Evolutionary conservation across 1,140 invertebrate species (phyloP), one percentile per base, ranked within the genome.

Genomic region (Leptoteleia sp.): DNA sequence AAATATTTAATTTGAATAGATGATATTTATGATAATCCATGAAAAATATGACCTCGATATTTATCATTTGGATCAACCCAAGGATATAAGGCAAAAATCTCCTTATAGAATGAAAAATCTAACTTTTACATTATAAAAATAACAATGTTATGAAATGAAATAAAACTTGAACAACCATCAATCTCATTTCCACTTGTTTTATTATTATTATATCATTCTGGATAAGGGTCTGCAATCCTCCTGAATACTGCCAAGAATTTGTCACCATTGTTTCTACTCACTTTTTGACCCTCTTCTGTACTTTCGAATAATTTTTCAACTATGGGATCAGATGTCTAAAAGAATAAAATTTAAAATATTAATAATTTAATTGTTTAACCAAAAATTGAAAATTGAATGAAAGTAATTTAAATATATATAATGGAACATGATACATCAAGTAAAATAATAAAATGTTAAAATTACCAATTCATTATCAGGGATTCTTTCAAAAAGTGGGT

Each of bases 271-370:
- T 99, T 99, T 81, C 98, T 92, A 7, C 96, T 94, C 0, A 99
- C 98, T 91, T 99, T 99, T 89, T 99, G 94, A 0, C 98, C 98
- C 91, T 99, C 98, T 91, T 99, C 98, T 38, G 97, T 97, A 83
- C 96, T 97, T 82, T 96, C 94, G 86, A 93, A 97, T 1, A 99
- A 90, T 87, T 98, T 96, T 8, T 94, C 93, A 12, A 97, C 92
- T 68, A 99, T 93, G 19, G 93, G 92, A 92, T 99, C 98, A 5
- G 83, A 78, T 79, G 92, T 91, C 96, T 97, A 82, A 25, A 83
- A 27, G 6, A 25, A 25, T 6, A 25, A 25, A 25, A 3, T 25
- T 25, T 25, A 25, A 25, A 25, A 25, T n/a, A n/a, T n/a, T n/a
- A n/a, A n/a, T n/a, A n/a, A n/a, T n/a, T n/a, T n/a, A n/a, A n/a